phyloP scores from a whole-genome alignment of 2,888 invertebrate species.

The Invenusta paracnida region DNA sequence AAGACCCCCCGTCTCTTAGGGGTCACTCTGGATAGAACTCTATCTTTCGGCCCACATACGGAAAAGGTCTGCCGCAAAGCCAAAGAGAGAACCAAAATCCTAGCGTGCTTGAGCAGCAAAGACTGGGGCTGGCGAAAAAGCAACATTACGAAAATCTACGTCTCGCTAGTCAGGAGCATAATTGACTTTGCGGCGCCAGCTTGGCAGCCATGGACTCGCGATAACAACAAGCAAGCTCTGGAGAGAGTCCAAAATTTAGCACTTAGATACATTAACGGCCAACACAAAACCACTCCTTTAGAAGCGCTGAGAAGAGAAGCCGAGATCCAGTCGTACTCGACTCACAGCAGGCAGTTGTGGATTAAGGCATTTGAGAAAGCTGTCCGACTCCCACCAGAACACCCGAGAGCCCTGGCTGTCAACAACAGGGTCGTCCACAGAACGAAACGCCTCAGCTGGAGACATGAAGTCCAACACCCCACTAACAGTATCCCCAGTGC shows the following conservation, averaged over 20 bases:
- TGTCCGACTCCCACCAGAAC: background rate
- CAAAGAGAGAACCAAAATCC: no score
- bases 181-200: background rate
- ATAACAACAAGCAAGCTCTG: background rate
- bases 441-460: background rate
- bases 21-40: no score
- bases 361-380: background rate
- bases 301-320: background rate
- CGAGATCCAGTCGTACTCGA: background rate
- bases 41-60: no score
- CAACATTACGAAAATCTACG: no score
- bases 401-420: background rate
- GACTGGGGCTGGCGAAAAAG: no score
- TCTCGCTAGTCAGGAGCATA: no score
- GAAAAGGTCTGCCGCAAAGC: no score
- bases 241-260: background rate
- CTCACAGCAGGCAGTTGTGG: background rate
- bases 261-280: background rate
- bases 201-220: background rate
- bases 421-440: background rate
- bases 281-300: background rate
- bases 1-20: no score
- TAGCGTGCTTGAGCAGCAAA: no score
- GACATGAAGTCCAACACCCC: background rate
- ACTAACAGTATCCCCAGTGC: background rate